A percentile compares a stretch with the other conserved stretches of the same genome.
phyloP scores from a whole-genome alignment of 2,113 vertebrate genomes.

The Platichthys flesus region DNA sequence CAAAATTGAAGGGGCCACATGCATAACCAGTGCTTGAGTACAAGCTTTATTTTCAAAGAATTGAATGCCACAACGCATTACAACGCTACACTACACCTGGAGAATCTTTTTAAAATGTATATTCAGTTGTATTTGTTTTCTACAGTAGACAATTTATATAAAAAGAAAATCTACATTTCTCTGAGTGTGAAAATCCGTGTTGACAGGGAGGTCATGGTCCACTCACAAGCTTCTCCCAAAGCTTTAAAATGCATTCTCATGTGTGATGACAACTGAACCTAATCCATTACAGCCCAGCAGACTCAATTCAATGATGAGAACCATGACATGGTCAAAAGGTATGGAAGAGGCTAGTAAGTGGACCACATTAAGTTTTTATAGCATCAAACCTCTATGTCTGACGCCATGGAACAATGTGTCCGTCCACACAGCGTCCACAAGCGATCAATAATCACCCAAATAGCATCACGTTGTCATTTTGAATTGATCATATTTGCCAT shows the following conservation, averaged over 20 bases:
- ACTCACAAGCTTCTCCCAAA: background rate
- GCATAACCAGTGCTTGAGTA: background rate
- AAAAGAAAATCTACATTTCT: background rate
- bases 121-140: background rate
- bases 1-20: conserved; percentile 26
- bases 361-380: background rate
- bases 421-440: background rate
- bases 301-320: background rate
- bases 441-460: background rate
- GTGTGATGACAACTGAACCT: background rate
- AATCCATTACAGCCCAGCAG: background rate
- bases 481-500: too few species aligned
- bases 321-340: background rate
- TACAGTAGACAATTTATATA: background rate
- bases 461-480: conserved; percentile 5
- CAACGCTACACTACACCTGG: background rate
- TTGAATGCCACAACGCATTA: background rate
- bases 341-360: background rate
- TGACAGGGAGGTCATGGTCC: background rate
- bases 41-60: background rate
- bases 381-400: background rate
- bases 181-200: background rate
- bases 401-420: background rate
- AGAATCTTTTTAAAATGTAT: background rate
- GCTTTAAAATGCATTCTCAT: background rate